phyloP scores from a whole-genome alignment of 2,888 invertebrate genomes.

The Brenthis daphne region DNA sequence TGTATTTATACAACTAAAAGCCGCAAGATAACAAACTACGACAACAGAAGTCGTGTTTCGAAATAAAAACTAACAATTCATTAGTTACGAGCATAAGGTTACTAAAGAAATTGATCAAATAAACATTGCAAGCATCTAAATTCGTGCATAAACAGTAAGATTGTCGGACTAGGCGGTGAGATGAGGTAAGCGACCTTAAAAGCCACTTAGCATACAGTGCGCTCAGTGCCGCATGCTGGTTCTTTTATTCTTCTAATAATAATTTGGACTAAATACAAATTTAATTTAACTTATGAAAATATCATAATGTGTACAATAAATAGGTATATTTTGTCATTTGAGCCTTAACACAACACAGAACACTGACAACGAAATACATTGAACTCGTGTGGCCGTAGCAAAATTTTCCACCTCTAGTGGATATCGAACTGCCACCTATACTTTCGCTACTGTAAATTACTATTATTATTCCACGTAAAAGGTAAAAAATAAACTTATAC shows the following conservation, averaged over 20 bases:
- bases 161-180: conserved; percentile 57
- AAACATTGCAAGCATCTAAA: conserved; percentile 58
- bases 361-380: too few species aligned
- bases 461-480: too few species aligned
- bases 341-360: conserved; percentile 13
- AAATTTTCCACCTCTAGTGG: too few species aligned
- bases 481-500: too few species aligned
- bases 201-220: conserved; percentile 73
- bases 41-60: neutral
- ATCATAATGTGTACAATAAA: too few species aligned
- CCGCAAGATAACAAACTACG: neutral
- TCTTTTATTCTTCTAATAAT: conserved; percentile 73
- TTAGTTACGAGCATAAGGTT: conserved; percentile 36
- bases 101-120: conserved; percentile 53
- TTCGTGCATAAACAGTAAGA: conserved; percentile 62
- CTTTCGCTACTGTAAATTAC: too few species aligned
- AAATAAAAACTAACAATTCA: conserved; percentile 10
- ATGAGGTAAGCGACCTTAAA: conserved; percentile 81
- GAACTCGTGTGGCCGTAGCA: too few species aligned
- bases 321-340: too few species aligned
- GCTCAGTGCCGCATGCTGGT: conserved; percentile 63
- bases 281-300: too few species aligned
- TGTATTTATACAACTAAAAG: neutral
- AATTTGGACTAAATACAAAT: conserved; percentile 50
- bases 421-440: too few species aligned